Evolutionary conservation across 2,113 vertebrate genomes (phyloP).

Genomic region (Lanius ludovicianus): DNA sequence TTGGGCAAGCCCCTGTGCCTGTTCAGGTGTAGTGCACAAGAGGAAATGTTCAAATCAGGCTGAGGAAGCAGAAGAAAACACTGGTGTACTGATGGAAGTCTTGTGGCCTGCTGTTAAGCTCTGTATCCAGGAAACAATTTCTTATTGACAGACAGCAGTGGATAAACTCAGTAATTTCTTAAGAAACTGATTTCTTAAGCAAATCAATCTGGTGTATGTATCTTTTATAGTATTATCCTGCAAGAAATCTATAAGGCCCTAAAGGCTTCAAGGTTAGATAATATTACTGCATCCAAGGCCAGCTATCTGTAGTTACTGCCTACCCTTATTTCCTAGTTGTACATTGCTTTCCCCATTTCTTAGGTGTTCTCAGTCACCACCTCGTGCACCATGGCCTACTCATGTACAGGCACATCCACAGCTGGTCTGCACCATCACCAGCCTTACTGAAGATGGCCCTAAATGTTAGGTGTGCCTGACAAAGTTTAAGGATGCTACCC

Average conservation of each 20-base stretch:
- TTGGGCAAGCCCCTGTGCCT: neutral
- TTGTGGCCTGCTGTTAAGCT: neutral
- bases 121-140: neutral
- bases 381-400: accelerated
- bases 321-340: neutral
- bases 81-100: neutral
- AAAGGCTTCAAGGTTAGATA: neutral
- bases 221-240: neutral
- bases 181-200: neutral
- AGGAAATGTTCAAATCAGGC: neutral
- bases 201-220: neutral
- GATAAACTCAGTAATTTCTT: neutral
- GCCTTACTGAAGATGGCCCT: neutral
- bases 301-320: neutral
- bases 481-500: neutral
- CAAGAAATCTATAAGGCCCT: neutral
- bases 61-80: neutral
- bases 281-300: neutral
- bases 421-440: neutral
- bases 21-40: neutral
- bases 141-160: neutral
- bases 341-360: neutral
- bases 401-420: neutral
- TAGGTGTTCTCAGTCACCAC: neutral
- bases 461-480: neutral